Conservation (phyloP, 2,113 vertebrate species). For the Cyphomyrus discorhynchus region DNA sequence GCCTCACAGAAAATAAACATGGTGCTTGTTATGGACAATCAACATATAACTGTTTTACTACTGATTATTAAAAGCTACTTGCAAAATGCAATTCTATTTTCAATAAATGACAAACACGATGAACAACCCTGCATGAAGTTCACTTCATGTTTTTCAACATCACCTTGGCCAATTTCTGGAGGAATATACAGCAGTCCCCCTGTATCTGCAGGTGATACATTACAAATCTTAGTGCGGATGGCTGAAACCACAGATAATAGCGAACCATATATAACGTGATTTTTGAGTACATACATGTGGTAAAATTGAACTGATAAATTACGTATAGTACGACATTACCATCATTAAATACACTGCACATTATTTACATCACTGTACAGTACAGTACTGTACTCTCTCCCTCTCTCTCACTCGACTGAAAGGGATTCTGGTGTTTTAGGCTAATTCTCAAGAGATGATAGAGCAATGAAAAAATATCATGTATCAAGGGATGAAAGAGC, state of each 20-base stretch:
- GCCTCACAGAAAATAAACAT: not conserved
- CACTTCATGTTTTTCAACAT: not conserved
- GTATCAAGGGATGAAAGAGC: not conserved
- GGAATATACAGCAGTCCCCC: not conserved
- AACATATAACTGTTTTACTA: not conserved
- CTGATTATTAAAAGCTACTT: not conserved
- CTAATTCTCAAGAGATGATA: not conserved
- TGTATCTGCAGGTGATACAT: not conserved
- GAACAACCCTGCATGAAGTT: not conserved
- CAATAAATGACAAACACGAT: not conserved
- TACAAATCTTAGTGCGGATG: not conserved
- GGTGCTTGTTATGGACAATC: not conserved
- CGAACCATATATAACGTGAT: not conserved
- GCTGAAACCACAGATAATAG: not conserved
- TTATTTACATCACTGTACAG: not conserved
- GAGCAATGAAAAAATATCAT: not conserved
- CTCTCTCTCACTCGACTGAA: not conserved
- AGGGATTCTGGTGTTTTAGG: not conserved
- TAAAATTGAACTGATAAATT: not conserved
- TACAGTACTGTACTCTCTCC: not conserved
- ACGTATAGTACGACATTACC: not conserved
- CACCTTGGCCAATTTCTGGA: not conserved
- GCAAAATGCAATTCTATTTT: not conserved
- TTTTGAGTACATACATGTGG: not conserved
- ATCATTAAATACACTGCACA: not conserved